Evolutionary conservation across 2,113 vertebrate species (phyloP), one percentile per base, ranked within the genome.

Genomic region (Melanotaenia duboulayi): DNA sequence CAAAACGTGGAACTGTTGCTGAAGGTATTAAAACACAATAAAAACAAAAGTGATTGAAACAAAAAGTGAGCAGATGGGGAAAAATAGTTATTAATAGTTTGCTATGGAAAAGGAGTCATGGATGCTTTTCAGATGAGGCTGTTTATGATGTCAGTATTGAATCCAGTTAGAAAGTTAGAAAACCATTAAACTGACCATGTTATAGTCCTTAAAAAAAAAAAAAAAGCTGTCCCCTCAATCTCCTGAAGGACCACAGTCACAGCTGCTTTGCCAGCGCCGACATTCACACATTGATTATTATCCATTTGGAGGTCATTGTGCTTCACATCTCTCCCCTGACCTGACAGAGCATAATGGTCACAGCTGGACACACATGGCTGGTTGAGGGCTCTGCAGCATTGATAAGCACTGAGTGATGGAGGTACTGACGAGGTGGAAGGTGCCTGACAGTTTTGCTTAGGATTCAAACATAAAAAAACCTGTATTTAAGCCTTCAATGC

Each of bases 221-320:
- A n/a, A n/a, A n/a, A n/a, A 71, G 37, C 69, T 0, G 42, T 40
- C 61, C 65, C 24, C 50, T 63, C 61, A 7, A 52, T 59, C 61
- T 51, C 11, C 65, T 74, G 40, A 16, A 71, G 74, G 78, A 80
- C 48, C 20, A 4, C 40, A 22, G 71, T 51, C 87, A 78, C 87
- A 86, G 82, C 85, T 83, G 77, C 60, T 78, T 71, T 0, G 3
- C 78, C 82, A 85, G 74, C 16, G 54, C 42, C 20, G 7, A 4
- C 22, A 24, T 82, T 84, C 87, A 88, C 87, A 90, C 84, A 84
- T 81, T 20, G 24, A 76, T 87, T 82, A 90, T 84, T 71, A 85
- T 77, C 76, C 81, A 71, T 73, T 67, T 60, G 40, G 73, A 73
- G 82, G 82, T 80, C 81, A 74, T 80, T 63, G 61, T 78, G 63